Evolutionary conservation across 2,113 vertebrate species (phyloP).

Genomic region (Mesocricetus auratus): DNA sequence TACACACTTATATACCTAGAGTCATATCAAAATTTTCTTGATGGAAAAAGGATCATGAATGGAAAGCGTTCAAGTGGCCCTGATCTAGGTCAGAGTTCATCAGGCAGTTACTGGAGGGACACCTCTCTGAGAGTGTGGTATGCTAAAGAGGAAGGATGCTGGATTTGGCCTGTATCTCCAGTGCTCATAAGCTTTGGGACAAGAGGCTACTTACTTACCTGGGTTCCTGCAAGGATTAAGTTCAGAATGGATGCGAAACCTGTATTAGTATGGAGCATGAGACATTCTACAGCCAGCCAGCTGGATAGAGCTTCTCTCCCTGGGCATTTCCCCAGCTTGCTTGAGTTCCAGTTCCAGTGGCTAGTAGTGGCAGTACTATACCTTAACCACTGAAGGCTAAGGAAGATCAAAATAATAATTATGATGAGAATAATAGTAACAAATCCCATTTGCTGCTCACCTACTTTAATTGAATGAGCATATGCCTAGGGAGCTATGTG

Average conservation of each 20-base stretch:
- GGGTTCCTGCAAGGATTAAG: fast-evolving
- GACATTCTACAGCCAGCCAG: background rate
- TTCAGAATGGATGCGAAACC: fast-evolving
- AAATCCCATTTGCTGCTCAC: background rate
- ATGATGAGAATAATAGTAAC: background rate
- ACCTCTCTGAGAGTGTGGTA: fast-evolving
- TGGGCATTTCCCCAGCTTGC: too few relatives aligned
- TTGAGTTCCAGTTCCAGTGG: too few relatives aligned
- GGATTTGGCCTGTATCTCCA: too few relatives aligned
- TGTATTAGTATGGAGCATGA: fast-evolving
- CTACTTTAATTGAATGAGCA: background rate
- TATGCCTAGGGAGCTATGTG: background rate
- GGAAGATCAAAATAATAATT: too few relatives aligned
- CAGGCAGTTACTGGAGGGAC: fast-evolving
- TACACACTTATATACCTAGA: background rate
- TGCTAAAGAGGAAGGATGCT: fast-evolving
- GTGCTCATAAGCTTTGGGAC: fast-evolving
- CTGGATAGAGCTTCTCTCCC: fast-evolving
- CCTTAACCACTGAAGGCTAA: background rate
- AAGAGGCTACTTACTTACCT: fast-evolving
- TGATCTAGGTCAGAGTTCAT: fast-evolving
- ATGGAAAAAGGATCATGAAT: background rate
- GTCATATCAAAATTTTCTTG: background rate
- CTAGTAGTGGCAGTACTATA: fast-evolving
- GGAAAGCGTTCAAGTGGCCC: background rate